These are phyloP conservation scores for Pygocentrus nattereri DNA, from an alignment of 2,797 vertebrate species.

Conservation along the genomic window DNA sequence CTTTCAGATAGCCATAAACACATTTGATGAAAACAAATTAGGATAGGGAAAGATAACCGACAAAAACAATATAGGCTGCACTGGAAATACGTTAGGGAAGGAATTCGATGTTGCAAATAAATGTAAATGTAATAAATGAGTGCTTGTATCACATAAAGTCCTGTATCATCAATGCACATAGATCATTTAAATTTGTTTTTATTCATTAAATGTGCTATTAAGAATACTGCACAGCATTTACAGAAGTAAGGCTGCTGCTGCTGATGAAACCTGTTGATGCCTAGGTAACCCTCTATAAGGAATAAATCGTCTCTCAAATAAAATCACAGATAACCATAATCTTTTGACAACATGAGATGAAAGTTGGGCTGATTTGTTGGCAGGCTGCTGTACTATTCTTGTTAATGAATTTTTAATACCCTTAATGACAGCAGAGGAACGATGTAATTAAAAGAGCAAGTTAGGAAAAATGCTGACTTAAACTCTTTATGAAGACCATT, in stretches of 20 bases:
- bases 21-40: conserved; percentile 86
- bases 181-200: conserved; percentile 74
- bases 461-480: conserved; percentile 99
- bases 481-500: conserved; percentile 99
- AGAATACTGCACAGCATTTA: conserved; percentile 68
- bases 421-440: conserved; percentile 99
- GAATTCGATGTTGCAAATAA: conserved; percentile 76
- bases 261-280: conserved; percentile 77
- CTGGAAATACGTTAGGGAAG: conserved; percentile 79
- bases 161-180: conserved; percentile 71
- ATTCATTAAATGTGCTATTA: conserved; percentile 72
- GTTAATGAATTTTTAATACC: conserved; percentile 99
- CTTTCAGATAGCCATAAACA: conserved; percentile 82
- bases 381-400: conserved; percentile 92
- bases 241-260: conserved; percentile 63
- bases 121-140: conserved; percentile 83
- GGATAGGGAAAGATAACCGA: conserved; percentile 81
- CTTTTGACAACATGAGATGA: conserved; percentile 89
- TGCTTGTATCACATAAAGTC: conserved; percentile 77
- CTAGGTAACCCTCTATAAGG: conserved; percentile 56
- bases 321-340: conserved; percentile 80
- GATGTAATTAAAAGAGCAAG: conserved; percentile 99
- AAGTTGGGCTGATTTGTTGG: conserved; percentile 95
- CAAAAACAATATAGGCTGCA: conserved; percentile 79
- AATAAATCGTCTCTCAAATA: conserved; percentile 69